Percentiles rank a stretch among this genome's conserved stretches.
These are phyloP conservation scores for Malthinus seriepunctatus DNA, from an alignment of 2,888 invertebrate genomes.

Conservation along the genomic window DNA sequence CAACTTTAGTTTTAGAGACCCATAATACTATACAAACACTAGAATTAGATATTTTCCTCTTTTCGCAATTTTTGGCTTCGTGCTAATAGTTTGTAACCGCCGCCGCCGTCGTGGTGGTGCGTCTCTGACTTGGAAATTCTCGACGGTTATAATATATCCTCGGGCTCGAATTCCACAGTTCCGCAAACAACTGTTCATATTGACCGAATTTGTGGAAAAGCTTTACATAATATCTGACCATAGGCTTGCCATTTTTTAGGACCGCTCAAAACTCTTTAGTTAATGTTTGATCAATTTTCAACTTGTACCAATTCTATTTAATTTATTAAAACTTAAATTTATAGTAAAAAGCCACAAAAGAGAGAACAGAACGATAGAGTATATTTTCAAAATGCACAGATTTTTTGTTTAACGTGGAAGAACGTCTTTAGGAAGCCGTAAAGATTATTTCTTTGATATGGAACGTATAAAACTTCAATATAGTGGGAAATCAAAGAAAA, in stretches of 20 bases:
- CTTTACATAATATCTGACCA: constrained; percentile 29
- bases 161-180: constrained; percentile 42
- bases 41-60: constrained; percentile 7
- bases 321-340: too few species aligned
- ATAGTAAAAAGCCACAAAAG: too few species aligned
- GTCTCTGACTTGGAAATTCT: constrained; percentile 33
- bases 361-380: too few species aligned
- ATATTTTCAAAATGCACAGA: too few species aligned
- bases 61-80: constrained; percentile 11
- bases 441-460: too few species aligned
- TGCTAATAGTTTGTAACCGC: constrained; percentile 12
- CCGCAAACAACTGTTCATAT: constrained; percentile 50
- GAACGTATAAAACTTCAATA: too few species aligned
- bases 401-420: too few species aligned
- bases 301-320: too few species aligned
- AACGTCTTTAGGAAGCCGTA: too few species aligned
- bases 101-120: not conserved
- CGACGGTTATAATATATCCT: constrained; percentile 35
- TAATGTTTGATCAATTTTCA: not conserved
- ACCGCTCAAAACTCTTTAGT: not conserved
- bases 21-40: not conserved
- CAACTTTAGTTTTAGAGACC: constrained; percentile 18
- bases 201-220: constrained; percentile 42
- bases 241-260: constrained; percentile 8
- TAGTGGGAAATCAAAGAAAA: too few species aligned